These are phyloP conservation scores for Periphyllus acericola DNA, from an alignment of 2,888 invertebrate genomes.

Conservation along the genomic window DNA sequence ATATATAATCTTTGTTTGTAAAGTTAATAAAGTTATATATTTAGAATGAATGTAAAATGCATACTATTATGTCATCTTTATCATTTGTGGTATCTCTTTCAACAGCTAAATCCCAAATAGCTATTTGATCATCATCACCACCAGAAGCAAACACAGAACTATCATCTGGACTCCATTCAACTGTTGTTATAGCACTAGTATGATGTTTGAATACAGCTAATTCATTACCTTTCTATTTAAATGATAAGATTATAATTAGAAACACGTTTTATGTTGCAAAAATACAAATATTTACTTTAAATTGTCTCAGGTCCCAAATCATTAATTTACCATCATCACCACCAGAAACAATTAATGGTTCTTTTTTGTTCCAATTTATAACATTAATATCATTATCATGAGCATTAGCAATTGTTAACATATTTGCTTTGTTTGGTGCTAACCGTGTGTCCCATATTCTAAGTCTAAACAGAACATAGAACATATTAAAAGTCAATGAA, in stretches of 20 bases:
- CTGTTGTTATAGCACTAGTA: slow-evolving; percentile 89
- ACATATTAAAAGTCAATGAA: background rate
- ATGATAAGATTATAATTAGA: slow-evolving; percentile 6
- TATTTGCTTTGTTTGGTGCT: slow-evolving; percentile 87
- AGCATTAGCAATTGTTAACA: slow-evolving; percentile 85
- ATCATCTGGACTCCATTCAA: slow-evolving; percentile 97
- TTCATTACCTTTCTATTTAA: slow-evolving; percentile 72
- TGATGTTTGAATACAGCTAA: slow-evolving; percentile 97
- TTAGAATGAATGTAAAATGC: background rate
- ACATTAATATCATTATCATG: slow-evolving; percentile 96
- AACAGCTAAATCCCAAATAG: slow-evolving; percentile 95
- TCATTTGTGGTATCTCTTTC: slow-evolving; percentile 77
- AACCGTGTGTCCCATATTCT: slow-evolving; percentile 96
- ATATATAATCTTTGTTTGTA: background rate
- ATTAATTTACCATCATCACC: slow-evolving; percentile 96
- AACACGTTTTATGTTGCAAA: slow-evolving; percentile 66
- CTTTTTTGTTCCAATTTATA: slow-evolving; percentile 93
- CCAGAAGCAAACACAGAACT: slow-evolving; percentile 92
- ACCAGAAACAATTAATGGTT: slow-evolving; percentile 91
- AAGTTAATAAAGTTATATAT: background rate
- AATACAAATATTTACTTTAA: slow-evolving; percentile 67
- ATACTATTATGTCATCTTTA: slow-evolving; percentile 69
- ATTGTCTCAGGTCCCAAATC: slow-evolving; percentile 94
- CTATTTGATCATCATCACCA: slow-evolving; percentile 94
- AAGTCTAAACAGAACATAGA: slow-evolving; percentile 71